phyloP scores from a whole-genome alignment of 2,113 vertebrate genomes.

The Zeus faber region DNA sequence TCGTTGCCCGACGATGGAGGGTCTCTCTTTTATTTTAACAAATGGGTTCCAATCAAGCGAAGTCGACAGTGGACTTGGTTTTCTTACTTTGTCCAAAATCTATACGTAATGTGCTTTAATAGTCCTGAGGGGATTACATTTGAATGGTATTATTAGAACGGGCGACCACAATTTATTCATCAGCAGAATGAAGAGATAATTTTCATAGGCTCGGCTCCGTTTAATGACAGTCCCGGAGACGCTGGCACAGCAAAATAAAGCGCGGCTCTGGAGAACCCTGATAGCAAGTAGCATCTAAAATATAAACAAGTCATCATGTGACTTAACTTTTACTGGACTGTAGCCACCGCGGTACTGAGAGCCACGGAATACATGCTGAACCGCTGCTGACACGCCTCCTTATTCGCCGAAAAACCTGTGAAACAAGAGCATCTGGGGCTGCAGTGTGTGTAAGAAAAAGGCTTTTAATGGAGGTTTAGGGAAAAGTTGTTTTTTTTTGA shows the following conservation, averaged over 20 bases:
- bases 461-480: no score
- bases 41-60: no score
- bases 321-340: background rate
- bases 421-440: no score
- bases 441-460: no score
- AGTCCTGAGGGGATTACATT: slow-evolving; percentile 59
- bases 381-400: no score
- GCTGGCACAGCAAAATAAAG: slow-evolving; percentile 60
- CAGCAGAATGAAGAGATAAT: slow-evolving; percentile 62
- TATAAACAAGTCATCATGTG: background rate
- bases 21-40: slow-evolving; percentile 20
- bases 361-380: background rate
- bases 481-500: no score
- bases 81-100: slow-evolving; percentile 18
- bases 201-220: slow-evolving; percentile 51
- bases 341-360: background rate
- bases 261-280: no score
- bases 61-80: no score
- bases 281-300: no score
- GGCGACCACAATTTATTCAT: slow-evolving; percentile 61
- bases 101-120: slow-evolving; percentile 46
- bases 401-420: no score
- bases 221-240: slow-evolving; percentile 51
- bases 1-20: slow-evolving; percentile 11
- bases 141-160: slow-evolving; percentile 67